Evolutionary conservation across 2,113 vertebrate genomes (phyloP), one percentile per base, ranked within the genome.

Genomic region (Mugil cephalus): DNA sequence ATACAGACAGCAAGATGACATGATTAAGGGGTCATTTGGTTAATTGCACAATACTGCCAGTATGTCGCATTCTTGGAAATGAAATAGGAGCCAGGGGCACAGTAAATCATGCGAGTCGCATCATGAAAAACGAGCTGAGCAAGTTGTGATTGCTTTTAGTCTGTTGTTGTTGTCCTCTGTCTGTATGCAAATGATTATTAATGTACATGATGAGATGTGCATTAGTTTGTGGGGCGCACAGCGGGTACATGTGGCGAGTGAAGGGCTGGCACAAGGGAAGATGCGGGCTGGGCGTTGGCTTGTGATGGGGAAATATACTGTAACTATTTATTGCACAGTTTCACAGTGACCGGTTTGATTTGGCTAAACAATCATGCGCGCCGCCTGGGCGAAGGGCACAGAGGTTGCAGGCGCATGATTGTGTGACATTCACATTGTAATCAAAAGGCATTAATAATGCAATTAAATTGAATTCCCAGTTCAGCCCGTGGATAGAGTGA

Each of bases 1-100:
- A 77, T 63, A 69, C 75, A 77, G 76, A 82, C 75, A 75, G 67
- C 75, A 71, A 81, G 83, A 85, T 83, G 88, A 90, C 89, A 85
- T 88, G 87, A 91, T 91, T 88, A 91, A 79, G 74, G 61, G 87
- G 89, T 90, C 86, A 79, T 91, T 90, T 88, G 90, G 91, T 92
- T 91, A 92, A 92, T 92, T 92, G 88, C 86, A 82, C 68, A 75
- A 87, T 71, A 40, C 65, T 66, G 81, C 63, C 84, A 87, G 73
- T 74, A 51, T 84, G 81, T 82, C 6, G 74, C 63, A 71, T 82
- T 80, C 72, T 77, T 80, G 69, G 59, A 85, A 72, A 80, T 56
- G 69, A 70, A 83, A 87, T 73, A 59, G 67, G 70, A 76, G 86
- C 89, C 77, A 51, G 73, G 71, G 82, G 85, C 79, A 71, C 43